Percentiles rank a stretch among this genome's conserved stretches.
These are phyloP conservation scores for Liposcelis brunnea DNA, from an alignment of 2,888 invertebrate species.

Conservation along the genomic window DNA sequence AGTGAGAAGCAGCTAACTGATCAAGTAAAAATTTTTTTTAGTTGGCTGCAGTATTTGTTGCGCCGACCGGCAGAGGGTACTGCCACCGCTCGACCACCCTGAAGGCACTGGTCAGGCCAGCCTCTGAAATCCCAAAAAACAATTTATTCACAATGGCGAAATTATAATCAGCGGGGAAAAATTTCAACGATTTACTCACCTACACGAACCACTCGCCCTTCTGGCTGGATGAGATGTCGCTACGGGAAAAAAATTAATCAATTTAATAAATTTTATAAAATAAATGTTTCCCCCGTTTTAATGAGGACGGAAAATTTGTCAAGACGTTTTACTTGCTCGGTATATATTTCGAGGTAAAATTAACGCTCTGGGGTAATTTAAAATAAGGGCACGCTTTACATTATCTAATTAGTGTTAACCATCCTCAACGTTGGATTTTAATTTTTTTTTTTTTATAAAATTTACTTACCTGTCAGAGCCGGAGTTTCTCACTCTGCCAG, in stretches of 20 bases:
- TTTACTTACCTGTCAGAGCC: constrained; percentile 31
- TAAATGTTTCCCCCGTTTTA: neutral
- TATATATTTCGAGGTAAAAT: too few species aligned
- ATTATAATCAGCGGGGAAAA: too few species aligned
- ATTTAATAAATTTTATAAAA: constrained; percentile 10
- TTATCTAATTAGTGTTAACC: neutral
- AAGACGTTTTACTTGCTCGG: neutral
- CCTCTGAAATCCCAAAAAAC: constrained; percentile 21
- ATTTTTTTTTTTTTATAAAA: neutral
- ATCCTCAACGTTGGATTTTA: neutral
- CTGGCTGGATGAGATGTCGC: constrained; percentile 41
- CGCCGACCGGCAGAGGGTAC: constrained; percentile 22
- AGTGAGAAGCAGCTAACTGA: too few species aligned
- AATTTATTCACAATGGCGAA: too few species aligned
- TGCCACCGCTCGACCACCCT: constrained; percentile 22
- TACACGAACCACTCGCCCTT: constrained; percentile 87
- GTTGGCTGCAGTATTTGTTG: constrained; percentile 12
- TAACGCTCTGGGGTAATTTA: too few species aligned
- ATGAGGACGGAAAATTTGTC: constrained; percentile 2
- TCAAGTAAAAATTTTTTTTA: too few species aligned
- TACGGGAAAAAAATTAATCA: constrained; percentile 23
- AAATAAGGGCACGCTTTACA: neutral
- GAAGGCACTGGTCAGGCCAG: constrained; percentile 24
- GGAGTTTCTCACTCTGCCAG: constrained; percentile 46
- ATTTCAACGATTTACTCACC: too few species aligned